A percentile compares a stretch with the other conserved stretches of the same genome.
phyloP scores from a whole-genome alignment of 2,113 vertebrate species.

The Alectura lathami region DNA sequence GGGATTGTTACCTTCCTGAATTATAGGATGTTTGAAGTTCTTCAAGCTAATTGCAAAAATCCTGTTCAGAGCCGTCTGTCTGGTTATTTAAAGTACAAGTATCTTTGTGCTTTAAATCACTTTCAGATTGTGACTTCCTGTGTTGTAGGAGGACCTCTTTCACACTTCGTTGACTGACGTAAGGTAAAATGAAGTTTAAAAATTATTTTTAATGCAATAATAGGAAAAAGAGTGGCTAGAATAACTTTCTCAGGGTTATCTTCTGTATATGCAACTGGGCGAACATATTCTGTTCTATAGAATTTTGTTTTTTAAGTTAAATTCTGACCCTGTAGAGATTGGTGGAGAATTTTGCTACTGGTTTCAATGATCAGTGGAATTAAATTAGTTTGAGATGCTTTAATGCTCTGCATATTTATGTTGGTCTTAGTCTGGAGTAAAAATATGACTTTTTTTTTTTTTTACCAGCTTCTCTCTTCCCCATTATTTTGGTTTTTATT shows the following conservation, averaged over 20 bases:
- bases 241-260: neutral
- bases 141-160: neutral
- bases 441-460: neutral
- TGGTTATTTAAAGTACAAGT: neutral
- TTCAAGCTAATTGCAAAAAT: neutral
- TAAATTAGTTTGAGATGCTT: neutral
- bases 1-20: neutral
- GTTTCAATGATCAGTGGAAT: neutral
- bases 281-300: fast-evolving
- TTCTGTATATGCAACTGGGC: neutral
- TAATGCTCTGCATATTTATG: neutral
- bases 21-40: neutral
- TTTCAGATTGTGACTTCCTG: neutral
- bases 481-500: neutral
- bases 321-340: neutral
- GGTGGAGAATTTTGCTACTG: neutral
- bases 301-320: neutral
- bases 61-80: neutral
- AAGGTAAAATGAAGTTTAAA: neutral
- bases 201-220: neutral
- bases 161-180: fast-evolving
- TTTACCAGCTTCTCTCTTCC: neutral
- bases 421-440: neutral
- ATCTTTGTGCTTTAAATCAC: neutral
- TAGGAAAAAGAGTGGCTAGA: neutral